Base-by-base conservation (phyloP, 2,888 invertebrate species). In the Rhagophthalmus giganteus region DNA sequence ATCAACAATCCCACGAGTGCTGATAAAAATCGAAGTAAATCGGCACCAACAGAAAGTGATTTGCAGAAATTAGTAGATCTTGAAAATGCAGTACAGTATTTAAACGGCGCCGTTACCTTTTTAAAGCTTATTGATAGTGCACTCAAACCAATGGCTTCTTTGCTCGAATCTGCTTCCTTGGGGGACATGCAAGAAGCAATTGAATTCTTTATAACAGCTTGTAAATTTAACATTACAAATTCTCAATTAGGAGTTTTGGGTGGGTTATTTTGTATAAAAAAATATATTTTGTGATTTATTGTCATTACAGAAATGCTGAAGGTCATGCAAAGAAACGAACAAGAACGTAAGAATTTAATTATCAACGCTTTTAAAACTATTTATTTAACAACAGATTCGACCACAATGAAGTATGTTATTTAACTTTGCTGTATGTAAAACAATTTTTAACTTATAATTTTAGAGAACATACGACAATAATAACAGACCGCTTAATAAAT, bases 101-200 rank as follows among this genome's bases (percentile, higher is more conserved):
- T 90, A 0, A 81, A 85, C 74, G 88, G 66, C 35, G 63, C 65
- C 2, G 66, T 68, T 2, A 38, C 56, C 5, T 73, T 71, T 56
- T 55, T 73, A 27, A 60, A 65, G 42, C 51, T 70, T 2, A 59
- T 72, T 2, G 78, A 81, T 55, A 67, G 71, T 9, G 77, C 81
- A 4, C 74, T 88, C 45, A 81, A 82, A 0, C 74, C 86, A n/a
- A 83, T 92, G 49, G 84, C 85, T 58, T 80, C 85, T 11, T 75
- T 94, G 65, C 76, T 95, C 7, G 81, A 84, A 70, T 87, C 88
- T 0, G 82, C 83, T 58, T 82, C 83, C 54, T 81, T 86, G 2
- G 82, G 87, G 0, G 95, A 95, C 71, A 88, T 93, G 8, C 81
- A 87, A 41, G 96, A 95, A 71, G 89, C 95, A 0, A 88, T 96